These are phyloP conservation scores for Masticophis lateralis DNA, from an alignment of 2,797 vertebrate genomes.

Conservation along the genomic window DNA sequence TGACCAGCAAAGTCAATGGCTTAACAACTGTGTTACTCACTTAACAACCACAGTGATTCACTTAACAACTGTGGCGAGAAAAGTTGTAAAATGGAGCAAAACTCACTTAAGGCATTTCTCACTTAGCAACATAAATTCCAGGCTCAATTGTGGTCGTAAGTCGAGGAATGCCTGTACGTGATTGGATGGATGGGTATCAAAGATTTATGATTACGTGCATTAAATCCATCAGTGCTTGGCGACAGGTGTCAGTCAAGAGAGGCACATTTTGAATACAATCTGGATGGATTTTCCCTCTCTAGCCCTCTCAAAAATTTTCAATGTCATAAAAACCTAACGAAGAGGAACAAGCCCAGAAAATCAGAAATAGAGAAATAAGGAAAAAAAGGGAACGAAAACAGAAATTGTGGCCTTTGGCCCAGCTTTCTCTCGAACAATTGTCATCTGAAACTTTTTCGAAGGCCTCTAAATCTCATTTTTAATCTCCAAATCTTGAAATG, in stretches of 20 bases:
- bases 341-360: not conserved
- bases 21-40: too few relatives aligned
- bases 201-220: not conserved
- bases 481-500: not conserved
- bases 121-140: not conserved
- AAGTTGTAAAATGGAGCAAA: not conserved
- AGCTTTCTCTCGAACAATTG: not conserved
- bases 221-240: not conserved
- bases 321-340: not conserved
- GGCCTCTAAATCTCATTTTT: not conserved
- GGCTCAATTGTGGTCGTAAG: not conserved
- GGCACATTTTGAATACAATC: not conserved
- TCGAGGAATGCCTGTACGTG: not conserved
- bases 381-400: not conserved
- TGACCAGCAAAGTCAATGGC: too few relatives aligned
- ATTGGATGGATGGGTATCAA: not conserved
- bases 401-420: not conserved
- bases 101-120: not conserved
- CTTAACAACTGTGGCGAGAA: too few relatives aligned
- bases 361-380: not conserved
- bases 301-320: not conserved
- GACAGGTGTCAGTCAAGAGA: not conserved
- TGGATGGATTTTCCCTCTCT: not conserved
- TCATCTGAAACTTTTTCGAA: not conserved
- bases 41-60: too few relatives aligned